Conservation (phyloP, 2,113 vertebrate species). For the Dipodomys spectabilis region DNA sequence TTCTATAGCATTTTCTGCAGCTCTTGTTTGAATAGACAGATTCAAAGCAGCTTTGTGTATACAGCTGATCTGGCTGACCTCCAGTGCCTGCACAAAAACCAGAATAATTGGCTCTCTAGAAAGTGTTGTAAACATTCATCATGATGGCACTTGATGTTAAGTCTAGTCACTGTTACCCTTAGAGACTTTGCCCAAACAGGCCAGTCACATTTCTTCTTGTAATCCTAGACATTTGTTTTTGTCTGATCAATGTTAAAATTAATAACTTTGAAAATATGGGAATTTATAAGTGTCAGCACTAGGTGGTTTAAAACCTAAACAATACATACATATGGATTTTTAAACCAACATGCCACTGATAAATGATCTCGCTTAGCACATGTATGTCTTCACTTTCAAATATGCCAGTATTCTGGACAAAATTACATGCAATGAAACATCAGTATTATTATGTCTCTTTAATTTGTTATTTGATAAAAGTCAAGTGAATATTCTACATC, state of each 20-base stretch:
- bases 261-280: conserved; percentile 77
- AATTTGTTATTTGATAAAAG: conserved; percentile 43
- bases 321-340: not conserved
- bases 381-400: not conserved
- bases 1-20: conserved; percentile 60
- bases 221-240: conserved; percentile 68
- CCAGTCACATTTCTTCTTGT: conserved; percentile 72
- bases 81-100: conserved; percentile 77
- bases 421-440: not conserved
- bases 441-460: not conserved
- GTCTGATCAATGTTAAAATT: conserved; percentile 63
- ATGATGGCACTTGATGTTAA: conserved; percentile 74
- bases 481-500: not conserved
- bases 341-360: not conserved
- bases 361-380: not conserved
- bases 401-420: not conserved
- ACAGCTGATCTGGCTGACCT: conserved; percentile 83
- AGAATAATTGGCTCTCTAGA: conserved; percentile 84
- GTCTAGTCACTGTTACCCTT: conserved; percentile 59
- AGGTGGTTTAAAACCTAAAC: not conserved
- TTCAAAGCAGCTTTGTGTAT: conserved; percentile 67
- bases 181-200: conserved; percentile 69
- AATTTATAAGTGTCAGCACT: not conserved
- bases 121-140: conserved; percentile 85
- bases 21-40: conserved; percentile 73